These are phyloP conservation scores for Oryzias celebensis DNA, from an alignment of 2,113 vertebrate genomes.

Conservation along the genomic window DNA sequence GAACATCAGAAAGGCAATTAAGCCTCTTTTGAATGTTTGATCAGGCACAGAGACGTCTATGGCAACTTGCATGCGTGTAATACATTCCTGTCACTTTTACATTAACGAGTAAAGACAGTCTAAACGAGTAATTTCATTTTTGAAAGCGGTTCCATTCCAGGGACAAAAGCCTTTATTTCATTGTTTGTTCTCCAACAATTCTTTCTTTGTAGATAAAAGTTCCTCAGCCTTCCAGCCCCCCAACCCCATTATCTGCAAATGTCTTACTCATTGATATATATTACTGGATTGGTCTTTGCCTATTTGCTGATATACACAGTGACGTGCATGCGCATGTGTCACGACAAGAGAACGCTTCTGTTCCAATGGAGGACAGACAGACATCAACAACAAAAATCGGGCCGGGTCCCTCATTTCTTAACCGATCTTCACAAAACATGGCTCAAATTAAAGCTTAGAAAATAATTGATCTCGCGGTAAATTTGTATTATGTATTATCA, in stretches of 20 bases:
- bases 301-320: too few species aligned
- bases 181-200: constrained; percentile 16
- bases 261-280: constrained; percentile 29
- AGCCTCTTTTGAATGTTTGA: constrained; percentile 26
- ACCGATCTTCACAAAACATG: too few species aligned
- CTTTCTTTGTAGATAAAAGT: constrained; percentile 23
- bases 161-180: constrained; percentile 27
- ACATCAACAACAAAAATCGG: too few species aligned
- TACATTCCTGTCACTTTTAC: not conserved
- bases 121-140: constrained; percentile 11
- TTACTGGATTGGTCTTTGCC: too few species aligned
- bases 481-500: too few species aligned
- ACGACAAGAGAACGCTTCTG: too few species aligned
- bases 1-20: constrained; percentile 37
- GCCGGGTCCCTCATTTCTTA: constrained; percentile 13
- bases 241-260: constrained; percentile 54
- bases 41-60: constrained; percentile 9
- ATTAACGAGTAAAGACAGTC: constrained; percentile 20
- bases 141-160: constrained; percentile 12
- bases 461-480: too few species aligned
- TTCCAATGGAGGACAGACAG: too few species aligned
- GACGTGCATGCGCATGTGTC: too few species aligned
- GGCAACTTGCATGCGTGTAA: not conserved
- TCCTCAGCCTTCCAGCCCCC: constrained; percentile 37
- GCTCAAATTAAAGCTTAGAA: too few species aligned